These are phyloP conservation scores for Apocheima hispidaria DNA, from an alignment of 2,888 invertebrate species.

Conservation along the genomic window DNA sequence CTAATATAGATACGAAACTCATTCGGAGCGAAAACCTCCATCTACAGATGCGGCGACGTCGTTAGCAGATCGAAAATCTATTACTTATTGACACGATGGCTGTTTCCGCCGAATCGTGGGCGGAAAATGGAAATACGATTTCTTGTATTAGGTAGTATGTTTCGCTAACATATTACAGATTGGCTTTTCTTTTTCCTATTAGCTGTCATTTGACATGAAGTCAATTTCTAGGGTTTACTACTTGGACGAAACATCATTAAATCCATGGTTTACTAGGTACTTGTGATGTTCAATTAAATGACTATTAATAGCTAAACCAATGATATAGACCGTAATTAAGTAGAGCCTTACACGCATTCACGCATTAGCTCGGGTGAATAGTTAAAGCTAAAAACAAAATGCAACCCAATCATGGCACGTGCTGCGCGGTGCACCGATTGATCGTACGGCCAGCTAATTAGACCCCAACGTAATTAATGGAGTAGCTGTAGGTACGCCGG, in stretches of 20 bases:
- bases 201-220: neutral
- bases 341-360: neutral
- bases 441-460: constrained; percentile 58
- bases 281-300: neutral
- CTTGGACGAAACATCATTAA: too few relatives aligned
- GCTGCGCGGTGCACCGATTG: constrained; percentile 50
- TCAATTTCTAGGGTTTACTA: too few relatives aligned
- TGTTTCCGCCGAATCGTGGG: constrained; percentile 36
- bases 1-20: constrained; percentile 57
- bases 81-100: constrained; percentile 47
- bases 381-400: constrained; percentile 43
- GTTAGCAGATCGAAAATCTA: constrained; percentile 48
- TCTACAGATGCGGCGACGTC: constrained; percentile 42
- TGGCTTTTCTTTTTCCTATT: constrained; percentile 32
- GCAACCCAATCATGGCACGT: constrained; percentile 29
- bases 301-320: too few relatives aligned
- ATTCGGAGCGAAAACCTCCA: constrained; percentile 44
- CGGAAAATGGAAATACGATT: constrained; percentile 45
- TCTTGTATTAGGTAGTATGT: constrained; percentile 32
- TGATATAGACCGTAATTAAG: too few relatives aligned
- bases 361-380: constrained; percentile 16
- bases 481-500: constrained; percentile 47
- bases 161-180: constrained; percentile 29
- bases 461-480: constrained; percentile 62
- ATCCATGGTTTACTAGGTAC: neutral